Evolutionary conservation across 2,113 vertebrate species (phyloP).

Genomic region (Octodon degus): DNA sequence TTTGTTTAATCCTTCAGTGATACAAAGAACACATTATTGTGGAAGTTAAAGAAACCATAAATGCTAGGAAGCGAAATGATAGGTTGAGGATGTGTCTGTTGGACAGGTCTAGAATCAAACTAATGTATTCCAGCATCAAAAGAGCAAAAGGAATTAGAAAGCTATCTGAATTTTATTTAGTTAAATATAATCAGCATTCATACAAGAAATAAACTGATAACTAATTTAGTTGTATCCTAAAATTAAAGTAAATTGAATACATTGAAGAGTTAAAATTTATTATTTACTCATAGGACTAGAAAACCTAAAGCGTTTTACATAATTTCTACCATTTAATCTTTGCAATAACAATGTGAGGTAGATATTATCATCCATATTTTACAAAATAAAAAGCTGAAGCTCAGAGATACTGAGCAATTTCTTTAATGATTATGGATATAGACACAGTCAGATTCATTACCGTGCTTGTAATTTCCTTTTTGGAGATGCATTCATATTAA

Average conservation of each 20-base stretch:
- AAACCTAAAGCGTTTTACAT: not conserved
- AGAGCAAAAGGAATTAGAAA: conserved; percentile 6
- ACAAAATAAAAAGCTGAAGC: conserved; percentile 17
- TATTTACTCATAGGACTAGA: not conserved
- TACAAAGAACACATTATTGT: not conserved
- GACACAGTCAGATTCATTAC: not conserved
- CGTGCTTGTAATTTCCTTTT: not conserved
- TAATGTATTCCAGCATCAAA: not conserved
- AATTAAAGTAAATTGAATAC: not conserved
- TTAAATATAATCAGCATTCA: not conserved
- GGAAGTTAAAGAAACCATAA: not conserved
- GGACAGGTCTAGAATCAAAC: not conserved
- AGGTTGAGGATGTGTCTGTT: not conserved
- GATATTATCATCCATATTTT: conserved; percentile 13
- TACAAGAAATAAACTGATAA: not conserved
- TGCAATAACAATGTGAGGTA: not conserved
- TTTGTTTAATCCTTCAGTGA: not conserved
- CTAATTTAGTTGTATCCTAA: not conserved
- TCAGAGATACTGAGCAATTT: conserved; percentile 17
- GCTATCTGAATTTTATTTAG: not conserved
- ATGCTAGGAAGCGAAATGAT: not conserved
- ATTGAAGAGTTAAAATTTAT: conserved; percentile 34
- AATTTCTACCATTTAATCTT: conserved; percentile 38
- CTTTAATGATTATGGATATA: conserved; percentile 34
- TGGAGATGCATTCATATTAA: conserved; percentile 51